Conservation (phyloP, 1,140 invertebrate genomes). For the Drosophila nigromelanica region DNA sequence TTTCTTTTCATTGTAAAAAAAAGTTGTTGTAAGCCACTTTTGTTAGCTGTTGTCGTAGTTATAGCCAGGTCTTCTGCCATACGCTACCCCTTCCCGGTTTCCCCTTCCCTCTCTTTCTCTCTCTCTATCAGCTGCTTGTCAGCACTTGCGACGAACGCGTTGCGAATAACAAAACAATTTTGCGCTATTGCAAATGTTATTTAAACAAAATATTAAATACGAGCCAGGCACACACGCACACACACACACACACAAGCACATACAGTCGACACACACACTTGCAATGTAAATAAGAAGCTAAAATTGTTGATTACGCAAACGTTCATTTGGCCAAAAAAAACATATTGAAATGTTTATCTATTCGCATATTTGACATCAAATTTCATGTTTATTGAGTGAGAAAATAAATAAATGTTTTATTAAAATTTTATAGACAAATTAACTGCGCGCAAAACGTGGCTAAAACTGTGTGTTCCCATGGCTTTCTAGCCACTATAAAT, state of each 20-base stretch:
- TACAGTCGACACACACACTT: conserved; percentile 6
- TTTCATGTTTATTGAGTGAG: conserved; percentile 25
- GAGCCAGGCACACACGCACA: conserved; percentile 19
- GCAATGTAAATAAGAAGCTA: conserved; percentile 66
- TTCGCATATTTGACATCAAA: conserved; percentile 1
- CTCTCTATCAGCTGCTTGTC: conserved; percentile 36
- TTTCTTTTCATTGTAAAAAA: conserved; percentile 66
- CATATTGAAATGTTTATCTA: conserved; percentile 12
- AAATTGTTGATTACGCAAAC: conserved; percentile 74
- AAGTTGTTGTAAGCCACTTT: conserved; percentile 60
- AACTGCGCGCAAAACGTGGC: conserved; percentile 1
- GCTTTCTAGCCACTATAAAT: neutral
- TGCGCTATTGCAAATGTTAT: conserved; percentile 67
- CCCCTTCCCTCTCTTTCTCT: neutral
- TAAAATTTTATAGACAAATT: conserved; percentile 7
- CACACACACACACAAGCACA: conserved; percentile 16
- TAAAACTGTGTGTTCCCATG: conserved; percentile 7
- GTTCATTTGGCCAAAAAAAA: conserved; percentile 24
- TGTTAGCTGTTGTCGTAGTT: conserved; percentile 45
- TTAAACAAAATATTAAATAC: conserved; percentile 70
- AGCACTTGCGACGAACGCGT: conserved; percentile 57
- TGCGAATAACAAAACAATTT: conserved; percentile 69
- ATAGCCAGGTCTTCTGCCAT: conserved; percentile 40
- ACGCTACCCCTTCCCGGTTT: too few relatives aligned
- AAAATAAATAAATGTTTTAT: conserved; percentile 2